A percentile compares a stretch with the other conserved stretches of the same genome.
phyloP scores from a whole-genome alignment of 1,140 invertebrate genomes.

The Psix sp. region DNA sequence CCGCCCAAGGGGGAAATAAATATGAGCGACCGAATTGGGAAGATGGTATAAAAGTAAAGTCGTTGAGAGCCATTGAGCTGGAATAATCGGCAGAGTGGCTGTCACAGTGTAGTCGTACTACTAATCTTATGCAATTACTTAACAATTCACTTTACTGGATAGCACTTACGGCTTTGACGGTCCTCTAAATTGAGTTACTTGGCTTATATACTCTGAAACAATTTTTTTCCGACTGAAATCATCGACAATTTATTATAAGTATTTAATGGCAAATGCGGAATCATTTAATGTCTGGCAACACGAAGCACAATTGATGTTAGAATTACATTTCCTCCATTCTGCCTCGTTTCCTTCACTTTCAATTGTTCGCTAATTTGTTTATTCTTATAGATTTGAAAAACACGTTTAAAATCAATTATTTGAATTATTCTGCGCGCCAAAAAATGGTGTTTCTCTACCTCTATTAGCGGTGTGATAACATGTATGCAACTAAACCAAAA shows the following conservation, averaged over 20 bases:
- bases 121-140: conserved; percentile 78
- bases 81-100: conserved; percentile 76
- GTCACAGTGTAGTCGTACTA: conserved; percentile 67
- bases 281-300: no score
- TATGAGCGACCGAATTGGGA: conserved; percentile 54
- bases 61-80: conserved; percentile 75
- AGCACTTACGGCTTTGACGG: conserved; percentile 71
- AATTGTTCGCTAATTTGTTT: no score
- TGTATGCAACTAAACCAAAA: conserved; percentile 56
- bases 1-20: conserved; percentile 43
- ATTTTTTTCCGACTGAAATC: conserved; percentile 14
- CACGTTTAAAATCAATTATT: no score
- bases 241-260: background rate
- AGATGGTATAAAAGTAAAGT: conserved; percentile 75
- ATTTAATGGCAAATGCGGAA: background rate
- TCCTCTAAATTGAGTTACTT: conserved; percentile 72
- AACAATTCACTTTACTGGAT: conserved; percentile 76
- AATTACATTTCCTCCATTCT: no score
- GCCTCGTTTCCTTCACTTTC: no score
- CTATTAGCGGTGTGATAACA: conserved; percentile 33
- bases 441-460: no score
- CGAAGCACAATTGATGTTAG: no score
- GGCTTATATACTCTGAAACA: conserved; percentile 47
- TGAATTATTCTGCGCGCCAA: no score
- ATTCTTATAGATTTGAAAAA: no score